Conservation (phyloP, 2,113 vertebrate genomes). For the Cololabis saira region DNA sequence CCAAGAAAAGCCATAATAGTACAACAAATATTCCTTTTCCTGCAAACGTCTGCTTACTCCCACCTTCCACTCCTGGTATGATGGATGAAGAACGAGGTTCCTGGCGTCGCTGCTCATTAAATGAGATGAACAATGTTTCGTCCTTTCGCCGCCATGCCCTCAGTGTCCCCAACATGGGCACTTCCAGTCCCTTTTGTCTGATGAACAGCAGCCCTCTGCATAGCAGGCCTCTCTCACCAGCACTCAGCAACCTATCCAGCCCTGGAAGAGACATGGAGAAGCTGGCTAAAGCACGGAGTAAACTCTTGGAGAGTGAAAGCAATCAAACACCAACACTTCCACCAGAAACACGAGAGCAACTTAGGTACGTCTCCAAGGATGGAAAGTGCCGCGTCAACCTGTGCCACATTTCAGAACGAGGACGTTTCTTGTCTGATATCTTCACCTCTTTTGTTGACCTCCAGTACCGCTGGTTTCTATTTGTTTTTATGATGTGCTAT, state of each 20-base stretch:
- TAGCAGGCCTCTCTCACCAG: slow-evolving; percentile 16
- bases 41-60: slow-evolving; percentile 9
- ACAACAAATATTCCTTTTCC: slow-evolving; percentile 36
- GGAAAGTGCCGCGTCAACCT: slow-evolving; percentile 83
- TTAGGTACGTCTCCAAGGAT: slow-evolving; percentile 67
- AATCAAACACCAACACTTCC: slow-evolving; percentile 41
- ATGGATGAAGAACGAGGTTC: slow-evolving; percentile 36
- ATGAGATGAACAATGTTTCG: slow-evolving; percentile 28
- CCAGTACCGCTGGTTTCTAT: slow-evolving; percentile 63
- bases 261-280: slow-evolving; percentile 37
- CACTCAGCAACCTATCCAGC: slow-evolving; percentile 42
- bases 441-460: slow-evolving; percentile 66
- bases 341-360: slow-evolving; percentile 40
- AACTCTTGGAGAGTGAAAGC: slow-evolving; percentile 54
- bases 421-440: slow-evolving; percentile 79
- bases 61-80: slow-evolving; percentile 15
- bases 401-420: slow-evolving; percentile 80
- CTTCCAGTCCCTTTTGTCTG: slow-evolving; percentile 4
- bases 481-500: slow-evolving; percentile 85
- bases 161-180: slow-evolving; percentile 51
- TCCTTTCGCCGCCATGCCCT: slow-evolving; percentile 34
- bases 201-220: slow-evolving; percentile 15
- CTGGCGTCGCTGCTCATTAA: slow-evolving; percentile 48
- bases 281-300: slow-evolving; percentile 46
- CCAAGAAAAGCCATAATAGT: slow-evolving; percentile 45